Conservation (phyloP, 2,113 vertebrate species). For the human (Homo sapiens) region DNA sequence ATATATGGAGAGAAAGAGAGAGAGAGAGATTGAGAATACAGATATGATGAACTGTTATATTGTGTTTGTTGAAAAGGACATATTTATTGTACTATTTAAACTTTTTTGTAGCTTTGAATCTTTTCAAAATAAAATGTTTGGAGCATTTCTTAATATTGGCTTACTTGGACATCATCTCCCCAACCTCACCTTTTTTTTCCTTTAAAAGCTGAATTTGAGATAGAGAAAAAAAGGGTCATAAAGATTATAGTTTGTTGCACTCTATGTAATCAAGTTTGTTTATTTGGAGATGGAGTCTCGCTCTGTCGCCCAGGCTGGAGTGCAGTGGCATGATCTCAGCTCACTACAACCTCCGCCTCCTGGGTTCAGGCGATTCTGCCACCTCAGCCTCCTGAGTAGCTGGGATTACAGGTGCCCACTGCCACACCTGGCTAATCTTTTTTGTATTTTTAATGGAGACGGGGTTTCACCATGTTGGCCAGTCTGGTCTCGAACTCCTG, state of each 20-base stretch:
- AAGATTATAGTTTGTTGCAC: not conserved
- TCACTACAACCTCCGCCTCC: no score
- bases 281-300: no score
- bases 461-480: no score
- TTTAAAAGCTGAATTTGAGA: not conserved
- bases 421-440: no score
- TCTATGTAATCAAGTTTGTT: not conserved
- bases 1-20: rapidly evolving
- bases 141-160: not conserved
- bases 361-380: no score
- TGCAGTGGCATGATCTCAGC: no score
- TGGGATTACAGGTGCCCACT: no score
- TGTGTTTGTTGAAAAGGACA: not conserved
- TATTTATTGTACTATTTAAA: not conserved
- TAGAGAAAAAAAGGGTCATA: not conserved
- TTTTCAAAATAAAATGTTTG: conserved; percentile 14
- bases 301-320: no score
- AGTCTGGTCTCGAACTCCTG: no score
- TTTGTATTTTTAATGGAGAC: no score
- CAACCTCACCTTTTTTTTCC: not conserved
- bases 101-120: not conserved
- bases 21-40: not conserved
- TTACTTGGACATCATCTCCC: not conserved
- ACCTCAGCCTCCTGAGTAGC: no score
- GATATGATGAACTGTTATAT: not conserved